These are phyloP conservation scores for Craterocephalus amniculus DNA, from an alignment of 2,797 vertebrate species.

Conservation along the genomic window DNA sequence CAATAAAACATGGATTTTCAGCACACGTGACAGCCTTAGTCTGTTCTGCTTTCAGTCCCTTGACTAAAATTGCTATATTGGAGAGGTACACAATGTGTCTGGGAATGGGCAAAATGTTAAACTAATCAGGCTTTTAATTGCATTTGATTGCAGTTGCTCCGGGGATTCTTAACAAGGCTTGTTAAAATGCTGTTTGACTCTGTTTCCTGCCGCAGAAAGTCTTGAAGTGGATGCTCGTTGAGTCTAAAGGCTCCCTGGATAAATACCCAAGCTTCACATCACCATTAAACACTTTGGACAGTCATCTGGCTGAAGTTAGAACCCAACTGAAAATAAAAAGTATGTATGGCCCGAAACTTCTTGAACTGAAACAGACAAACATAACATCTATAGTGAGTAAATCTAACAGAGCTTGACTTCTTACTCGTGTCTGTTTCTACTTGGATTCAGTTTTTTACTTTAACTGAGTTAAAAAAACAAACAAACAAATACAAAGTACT, in stretches of 20 bases:
- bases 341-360: too few species aligned
- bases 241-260: conserved; percentile 31
- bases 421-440: too few species aligned
- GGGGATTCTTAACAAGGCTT: conserved; percentile 42
- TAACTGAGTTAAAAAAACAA: too few species aligned
- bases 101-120: conserved; percentile 46
- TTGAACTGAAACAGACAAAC: too few species aligned
- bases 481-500: too few species aligned
- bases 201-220: conserved; percentile 9
- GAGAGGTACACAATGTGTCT: conserved; percentile 29
- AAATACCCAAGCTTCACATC: conserved; percentile 15
- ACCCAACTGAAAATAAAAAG: too few species aligned
- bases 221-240: conserved; percentile 3
- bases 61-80: conserved; percentile 4
- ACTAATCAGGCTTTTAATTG: conserved; percentile 62
- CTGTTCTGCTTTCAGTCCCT: conserved; percentile 21
- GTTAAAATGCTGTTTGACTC: conserved; percentile 47
- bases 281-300: neutral
- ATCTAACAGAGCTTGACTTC: too few species aligned
- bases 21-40: neutral
- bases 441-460: too few species aligned
- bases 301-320: too few species aligned
- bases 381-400: too few species aligned
- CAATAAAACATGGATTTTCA: conserved; percentile 37
- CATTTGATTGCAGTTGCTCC: conserved; percentile 42